Base-by-base conservation (phyloP, 2,113 vertebrate genomes). In the Lepus europaeus region DNA sequence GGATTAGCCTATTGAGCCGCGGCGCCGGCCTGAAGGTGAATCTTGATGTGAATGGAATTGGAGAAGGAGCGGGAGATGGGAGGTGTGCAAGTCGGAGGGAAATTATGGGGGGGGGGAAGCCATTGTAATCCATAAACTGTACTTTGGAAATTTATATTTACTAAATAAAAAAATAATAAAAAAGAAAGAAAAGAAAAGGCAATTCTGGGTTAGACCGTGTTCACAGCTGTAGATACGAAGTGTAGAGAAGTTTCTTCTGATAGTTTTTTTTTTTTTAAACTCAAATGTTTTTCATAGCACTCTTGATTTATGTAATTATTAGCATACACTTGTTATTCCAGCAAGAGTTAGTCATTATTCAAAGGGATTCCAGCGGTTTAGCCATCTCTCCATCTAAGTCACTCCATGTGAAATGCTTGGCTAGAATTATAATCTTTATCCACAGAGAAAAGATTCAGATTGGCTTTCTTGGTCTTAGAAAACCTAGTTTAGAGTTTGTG, bases 331-430 rank as follows among this genome's bases (percentile, higher is more conserved):
- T 93, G 14, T 94, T 83, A 80, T 70, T 92, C 76, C 36, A 76
- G 56, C 69, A 66, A 81, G 73, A 81, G 39, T 66, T 94, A 76
- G 29, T 95, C 66, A 74, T 92, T 95, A 83, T 94, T 79, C 49
- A 93, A 4, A 89, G 17, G 39, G 2, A 73, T 81, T 72, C n/a
- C 49, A 27, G 29, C 23, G 25, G 19, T 61, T 79, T 70, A 87
- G 69, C 4, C 8, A 22, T 77, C 45, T 80, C 19, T 66, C 8
- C 9, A 1, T 89, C 36, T 87, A 39, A 77, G 9, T 93, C 27
- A 4, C 88, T 96, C 56, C 79, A 79, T 95, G 61, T 89, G 66
- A 89, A 91, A 63, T 70, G 39, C 49, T 39, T 95, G 45, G 29
- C 23, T 89, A 72, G 19, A 68, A 59, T 80, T 78, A 87, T 31